These are phyloP conservation scores for Rhyacichthys aspro DNA, from an alignment of 2,797 vertebrate genomes.

Conservation along the genomic window DNA sequence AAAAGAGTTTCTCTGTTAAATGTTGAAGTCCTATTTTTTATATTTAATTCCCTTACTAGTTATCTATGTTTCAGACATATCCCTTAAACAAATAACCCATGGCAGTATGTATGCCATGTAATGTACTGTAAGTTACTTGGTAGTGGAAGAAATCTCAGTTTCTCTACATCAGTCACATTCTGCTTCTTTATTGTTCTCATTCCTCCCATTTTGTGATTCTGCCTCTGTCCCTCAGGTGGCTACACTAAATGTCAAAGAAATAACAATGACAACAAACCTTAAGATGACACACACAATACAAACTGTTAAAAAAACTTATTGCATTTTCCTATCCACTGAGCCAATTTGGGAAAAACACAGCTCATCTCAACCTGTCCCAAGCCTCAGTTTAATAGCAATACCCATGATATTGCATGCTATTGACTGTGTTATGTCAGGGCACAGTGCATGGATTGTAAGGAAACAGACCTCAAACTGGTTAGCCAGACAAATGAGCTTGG, in stretches of 20 bases:
- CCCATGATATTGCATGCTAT: conserved; percentile 33
- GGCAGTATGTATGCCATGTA: conserved; percentile 11
- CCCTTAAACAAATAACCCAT: neutral
- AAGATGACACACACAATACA: conserved; percentile 9
- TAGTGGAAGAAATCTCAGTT: conserved; percentile 11
- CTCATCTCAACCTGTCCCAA: conserved; percentile 36
- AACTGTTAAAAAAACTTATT: neutral
- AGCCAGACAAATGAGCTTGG: conserved; percentile 58
- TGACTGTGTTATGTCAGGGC: conserved; percentile 41
- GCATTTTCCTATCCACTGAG: conserved; percentile 14
- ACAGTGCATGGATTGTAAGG: conserved; percentile 27
- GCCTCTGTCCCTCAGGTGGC: conserved; percentile 22
- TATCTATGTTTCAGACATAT: too few relatives aligned
- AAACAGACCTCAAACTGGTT: conserved; percentile 48
- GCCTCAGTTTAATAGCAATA: conserved; percentile 46
- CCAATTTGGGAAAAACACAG: conserved; percentile 21
- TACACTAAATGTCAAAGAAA: conserved; percentile 47
- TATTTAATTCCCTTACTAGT: neutral
- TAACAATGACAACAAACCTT: conserved; percentile 31
- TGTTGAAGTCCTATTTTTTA: neutral
- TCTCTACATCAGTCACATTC: neutral
- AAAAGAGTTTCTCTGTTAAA: conserved; percentile 39
- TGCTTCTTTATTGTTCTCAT: conserved; percentile 16
- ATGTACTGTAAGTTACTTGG: neutral
- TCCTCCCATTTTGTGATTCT: conserved; percentile 30